phyloP scores from a whole-genome alignment of 2,888 invertebrate genomes.

The Scelioninae gen. 1 region DNA sequence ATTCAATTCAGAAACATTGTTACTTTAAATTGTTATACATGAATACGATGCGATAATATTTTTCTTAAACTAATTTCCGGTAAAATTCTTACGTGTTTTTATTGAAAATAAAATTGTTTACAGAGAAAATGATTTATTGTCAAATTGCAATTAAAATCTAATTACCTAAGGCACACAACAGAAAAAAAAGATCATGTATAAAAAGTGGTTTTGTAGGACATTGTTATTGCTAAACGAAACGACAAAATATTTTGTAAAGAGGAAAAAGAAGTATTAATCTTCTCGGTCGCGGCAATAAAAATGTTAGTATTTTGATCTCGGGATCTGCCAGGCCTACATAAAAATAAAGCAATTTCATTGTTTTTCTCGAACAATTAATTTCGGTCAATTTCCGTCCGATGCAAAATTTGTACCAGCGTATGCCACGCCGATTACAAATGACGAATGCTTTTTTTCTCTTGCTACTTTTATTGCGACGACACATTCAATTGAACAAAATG shows the following conservation, averaged over 20 bases:
- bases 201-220: slow-evolving; percentile 7
- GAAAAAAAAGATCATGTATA: slow-evolving; percentile 21
- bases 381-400: slow-evolving; percentile 33
- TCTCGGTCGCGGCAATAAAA: slow-evolving; percentile 36
- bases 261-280: slow-evolving; percentile 54
- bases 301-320: slow-evolving; percentile 43
- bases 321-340: slow-evolving; percentile 32
- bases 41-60: no score
- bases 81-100: no score
- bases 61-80: no score
- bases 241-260: slow-evolving; percentile 47
- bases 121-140: slow-evolving; percentile 8
- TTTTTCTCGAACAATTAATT: slow-evolving; percentile 51
- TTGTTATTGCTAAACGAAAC: slow-evolving; percentile 37
- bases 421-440: neutral
- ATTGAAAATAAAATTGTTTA: no score
- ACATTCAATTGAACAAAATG: no score
- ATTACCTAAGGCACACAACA: slow-evolving; percentile 3
- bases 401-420: slow-evolving; percentile 5
- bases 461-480: no score
- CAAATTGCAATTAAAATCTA: slow-evolving; percentile 10
- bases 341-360: slow-evolving; percentile 36
- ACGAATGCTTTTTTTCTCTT: neutral
- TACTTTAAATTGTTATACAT: no score
- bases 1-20: no score